A percentile compares a stretch with the other conserved stretches of the same genome.
Conservation (phyloP, 2,113 vertebrate species). For the Tyrannus savana region DNA sequence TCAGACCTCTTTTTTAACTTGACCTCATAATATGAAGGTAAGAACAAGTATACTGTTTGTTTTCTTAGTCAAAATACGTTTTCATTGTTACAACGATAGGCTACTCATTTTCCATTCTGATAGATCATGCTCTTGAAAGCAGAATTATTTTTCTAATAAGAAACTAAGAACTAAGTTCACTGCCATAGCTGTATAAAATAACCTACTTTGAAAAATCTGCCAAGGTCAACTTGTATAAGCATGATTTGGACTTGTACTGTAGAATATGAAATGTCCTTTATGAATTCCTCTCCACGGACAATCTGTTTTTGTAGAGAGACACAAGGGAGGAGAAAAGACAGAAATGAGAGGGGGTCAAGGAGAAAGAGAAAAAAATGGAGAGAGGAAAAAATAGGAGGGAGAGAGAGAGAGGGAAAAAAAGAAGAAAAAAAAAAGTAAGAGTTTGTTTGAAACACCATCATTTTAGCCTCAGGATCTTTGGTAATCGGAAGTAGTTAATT, state of each 20-base stretch:
- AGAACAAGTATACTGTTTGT: background rate
- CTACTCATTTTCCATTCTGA: background rate
- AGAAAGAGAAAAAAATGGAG: background rate
- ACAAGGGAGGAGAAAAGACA: background rate
- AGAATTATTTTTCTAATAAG: background rate
- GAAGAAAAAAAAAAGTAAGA: background rate
- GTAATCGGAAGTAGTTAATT: background rate
- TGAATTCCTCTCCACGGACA: background rate
- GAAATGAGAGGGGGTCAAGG: rapidly evolving
- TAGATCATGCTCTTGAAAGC: background rate
- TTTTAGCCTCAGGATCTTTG: background rate
- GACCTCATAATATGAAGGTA: background rate
- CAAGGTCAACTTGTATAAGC: background rate
- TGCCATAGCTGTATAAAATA: background rate
- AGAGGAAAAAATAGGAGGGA: background rate
- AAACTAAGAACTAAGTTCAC: background rate
- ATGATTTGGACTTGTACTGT: background rate
- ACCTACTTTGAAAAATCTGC: background rate
- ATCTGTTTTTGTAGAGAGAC: background rate
- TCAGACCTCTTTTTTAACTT: background rate
- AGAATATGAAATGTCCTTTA: background rate
- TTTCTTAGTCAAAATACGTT: constrained; percentile 1
- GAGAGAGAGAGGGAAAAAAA: no score
- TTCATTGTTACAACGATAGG: background rate
- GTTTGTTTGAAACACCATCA: background rate